A percentile compares a stretch with the other conserved stretches of the same genome.
These are phyloP conservation scores for Formica aserva DNA, from an alignment of 2,888 invertebrate genomes.

Conservation along the genomic window DNA sequence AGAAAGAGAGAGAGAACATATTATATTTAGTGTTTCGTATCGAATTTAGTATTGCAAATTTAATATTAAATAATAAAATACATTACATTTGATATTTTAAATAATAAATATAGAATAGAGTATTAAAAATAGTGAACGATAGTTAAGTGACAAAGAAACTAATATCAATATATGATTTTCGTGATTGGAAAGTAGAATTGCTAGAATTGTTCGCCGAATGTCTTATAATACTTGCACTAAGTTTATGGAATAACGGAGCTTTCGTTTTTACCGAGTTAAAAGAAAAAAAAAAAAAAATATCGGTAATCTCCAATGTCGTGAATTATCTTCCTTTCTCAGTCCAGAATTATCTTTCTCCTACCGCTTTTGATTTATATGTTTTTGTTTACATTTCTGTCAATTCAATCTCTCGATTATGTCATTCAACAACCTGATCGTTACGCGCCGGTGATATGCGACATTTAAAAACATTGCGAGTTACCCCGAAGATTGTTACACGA, in stretches of 20 bases:
- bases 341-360: not conserved
- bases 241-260: not conserved
- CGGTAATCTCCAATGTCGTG: not conserved
- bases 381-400: not conserved
- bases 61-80: constrained; percentile 30
- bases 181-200: not conserved
- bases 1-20: not conserved
- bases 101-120: not conserved
- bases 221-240: not conserved
- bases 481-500: not conserved
- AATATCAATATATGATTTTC: not conserved
- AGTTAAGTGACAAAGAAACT: not conserved
- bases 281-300: not conserved
- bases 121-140: not conserved
- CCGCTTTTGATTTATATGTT: not conserved
- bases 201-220: not conserved
- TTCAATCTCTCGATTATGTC: constrained; percentile 7
- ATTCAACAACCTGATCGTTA: not conserved
- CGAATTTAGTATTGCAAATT: constrained; percentile 13
- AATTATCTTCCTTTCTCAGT: not conserved
- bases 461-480: constrained; percentile 3
- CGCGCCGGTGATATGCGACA: not conserved
- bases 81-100: not conserved
- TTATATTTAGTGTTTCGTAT: constrained; percentile 36
- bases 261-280: not conserved